Percentiles rank a stretch among this genome's conserved stretches.
Conservation (phyloP, 2,797 vertebrate genomes). For the Propithecus perrieri region DNA sequence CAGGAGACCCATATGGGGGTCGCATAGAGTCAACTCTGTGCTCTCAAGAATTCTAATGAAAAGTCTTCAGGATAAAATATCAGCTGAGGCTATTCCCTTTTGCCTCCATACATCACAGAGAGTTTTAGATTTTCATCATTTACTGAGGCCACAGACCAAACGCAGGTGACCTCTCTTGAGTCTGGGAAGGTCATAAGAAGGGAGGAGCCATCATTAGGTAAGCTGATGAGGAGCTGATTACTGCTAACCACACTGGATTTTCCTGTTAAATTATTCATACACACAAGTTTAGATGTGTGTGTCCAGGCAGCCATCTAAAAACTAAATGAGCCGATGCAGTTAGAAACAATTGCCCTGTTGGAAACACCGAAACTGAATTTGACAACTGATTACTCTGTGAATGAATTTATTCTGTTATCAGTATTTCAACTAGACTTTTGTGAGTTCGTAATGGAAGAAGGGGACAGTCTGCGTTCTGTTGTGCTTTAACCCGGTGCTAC, state of each 20-base stretch:
- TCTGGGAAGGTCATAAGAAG: slow-evolving; percentile 27
- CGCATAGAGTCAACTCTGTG: background rate
- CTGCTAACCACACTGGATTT: background rate
- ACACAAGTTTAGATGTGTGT: background rate
- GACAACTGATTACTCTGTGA: slow-evolving; percentile 31
- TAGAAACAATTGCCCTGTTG: background rate
- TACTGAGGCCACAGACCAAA: background rate
- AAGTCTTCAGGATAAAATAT: background rate
- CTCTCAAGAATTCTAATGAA: background rate
- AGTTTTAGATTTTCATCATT: background rate
- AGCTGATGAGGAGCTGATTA: slow-evolving; percentile 50
- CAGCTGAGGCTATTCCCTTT: background rate
- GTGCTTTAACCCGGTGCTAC: background rate
- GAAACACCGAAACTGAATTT: slow-evolving; percentile 29
- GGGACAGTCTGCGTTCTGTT: background rate
- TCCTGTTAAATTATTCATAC: slow-evolving; percentile 54
- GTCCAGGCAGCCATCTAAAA: slow-evolving; percentile 20
- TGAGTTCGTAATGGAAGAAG: background rate
- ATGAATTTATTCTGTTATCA: slow-evolving; percentile 26
- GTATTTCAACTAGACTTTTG: background rate
- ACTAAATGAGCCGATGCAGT: slow-evolving; percentile 14
- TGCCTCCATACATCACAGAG: background rate
- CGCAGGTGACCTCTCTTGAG: background rate
- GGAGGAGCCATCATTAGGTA: background rate
- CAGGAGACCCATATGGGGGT: background rate